phyloP scores from a whole-genome alignment of 2,888 invertebrate genomes.

The Spialia ferax region DNA sequence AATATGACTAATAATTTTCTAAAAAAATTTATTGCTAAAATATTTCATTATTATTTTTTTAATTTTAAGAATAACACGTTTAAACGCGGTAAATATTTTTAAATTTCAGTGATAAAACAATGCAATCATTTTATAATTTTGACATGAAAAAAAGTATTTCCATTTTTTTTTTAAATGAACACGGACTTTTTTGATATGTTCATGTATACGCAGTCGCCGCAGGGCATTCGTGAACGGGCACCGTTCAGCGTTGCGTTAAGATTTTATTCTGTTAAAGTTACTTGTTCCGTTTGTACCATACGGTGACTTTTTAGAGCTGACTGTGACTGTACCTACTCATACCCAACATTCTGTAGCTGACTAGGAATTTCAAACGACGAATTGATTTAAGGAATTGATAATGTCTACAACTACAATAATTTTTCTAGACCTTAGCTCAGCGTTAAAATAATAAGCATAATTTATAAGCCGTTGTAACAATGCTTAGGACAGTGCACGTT shows the following conservation, averaged over 20 bases:
- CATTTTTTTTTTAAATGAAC: too few species aligned
- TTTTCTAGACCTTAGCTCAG: conserved; percentile 2
- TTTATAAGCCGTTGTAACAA: background rate
- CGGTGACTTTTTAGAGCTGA: conserved; percentile 69
- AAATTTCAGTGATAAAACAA: too few species aligned
- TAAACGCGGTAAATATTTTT: too few species aligned
- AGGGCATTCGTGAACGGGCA: conserved; percentile 81
- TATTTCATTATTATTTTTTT: too few species aligned
- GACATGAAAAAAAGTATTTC: too few species aligned
- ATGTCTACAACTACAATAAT: conserved; percentile 36
- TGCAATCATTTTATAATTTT: too few species aligned
- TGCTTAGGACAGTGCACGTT: conserved; percentile 44
- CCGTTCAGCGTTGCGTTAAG: conserved; percentile 80
- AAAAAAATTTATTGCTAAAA: too few species aligned
- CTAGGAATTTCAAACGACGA: conserved; percentile 45
- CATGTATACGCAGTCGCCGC: conserved; percentile 78
- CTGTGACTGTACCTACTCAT: background rate
- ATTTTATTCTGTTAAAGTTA: conserved; percentile 81
- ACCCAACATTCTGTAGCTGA: background rate
- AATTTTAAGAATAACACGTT: too few species aligned
- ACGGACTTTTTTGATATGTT: too few species aligned
- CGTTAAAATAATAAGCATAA: background rate
- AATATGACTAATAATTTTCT: too few species aligned
- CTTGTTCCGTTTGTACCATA: conserved; percentile 74
- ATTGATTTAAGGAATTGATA: conserved; percentile 71